Evolutionary conservation across 2,888 invertebrate species (phyloP), one percentile per base, ranked within the genome.

Genomic region (Eledone cirrhosa): DNA sequence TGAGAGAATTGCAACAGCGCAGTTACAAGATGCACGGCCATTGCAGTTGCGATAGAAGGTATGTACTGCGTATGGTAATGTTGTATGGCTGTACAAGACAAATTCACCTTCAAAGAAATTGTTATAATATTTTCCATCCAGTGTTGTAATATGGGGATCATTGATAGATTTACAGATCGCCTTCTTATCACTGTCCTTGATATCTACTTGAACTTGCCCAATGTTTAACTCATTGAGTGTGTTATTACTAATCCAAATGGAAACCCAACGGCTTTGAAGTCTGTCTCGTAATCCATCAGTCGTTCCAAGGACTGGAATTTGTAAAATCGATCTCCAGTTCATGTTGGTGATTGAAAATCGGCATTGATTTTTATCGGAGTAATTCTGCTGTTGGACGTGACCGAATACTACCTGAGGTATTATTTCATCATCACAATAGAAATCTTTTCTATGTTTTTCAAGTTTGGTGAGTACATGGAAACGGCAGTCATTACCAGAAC

Each of bases 81-180:
- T 82, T 47, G 79, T 85, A 77, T 88, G 87, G 79, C 80, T 81
- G 81, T 85, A 88, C 69, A 88, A 75, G 13, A 86, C 79, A 80
- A 85, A 86, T 53, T 86, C 85, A 67, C 87, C 87, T 24, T 84
- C 84, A 29, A 82, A 80, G 82, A 84, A 85, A 78, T 86, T 87
- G 81, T 87, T 82, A 78, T 85, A 88, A 47, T 80, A 87, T 87
- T 79, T 81, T 67, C 82, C 81, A 83, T 87, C 87, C 79, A 86
- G 86, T 0, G 86, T 86, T 13, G 81, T 84, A 78, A 86, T 83
- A 79, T 87, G 87, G 16, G 87, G 87, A 74, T 86, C 85, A 79
- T 86, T 86, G 75, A 85, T 80, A 4, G 86, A 86, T 77, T 83
- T 81, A 79, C 87, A 87, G 13, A 83, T 72, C 3, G 85, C 84